These are phyloP conservation scores for Micropoecilia bifurca DNA, from an alignment of 2,797 vertebrate genomes.

Conservation along the genomic window DNA sequence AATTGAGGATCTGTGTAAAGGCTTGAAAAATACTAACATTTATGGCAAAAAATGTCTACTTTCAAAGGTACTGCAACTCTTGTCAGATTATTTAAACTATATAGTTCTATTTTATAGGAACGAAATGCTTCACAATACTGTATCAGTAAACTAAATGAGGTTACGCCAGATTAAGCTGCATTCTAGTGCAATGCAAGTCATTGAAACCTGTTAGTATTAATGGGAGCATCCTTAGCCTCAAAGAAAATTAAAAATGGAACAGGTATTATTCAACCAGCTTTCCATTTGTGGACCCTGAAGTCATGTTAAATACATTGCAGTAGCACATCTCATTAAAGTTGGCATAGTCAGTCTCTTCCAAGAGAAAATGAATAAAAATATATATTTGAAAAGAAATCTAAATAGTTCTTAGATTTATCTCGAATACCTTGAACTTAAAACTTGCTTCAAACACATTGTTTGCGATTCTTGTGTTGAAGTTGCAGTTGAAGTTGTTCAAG, in stretches of 20 bases:
- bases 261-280: slow-evolving; percentile 22
- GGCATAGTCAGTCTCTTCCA: slow-evolving; percentile 13
- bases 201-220: slow-evolving; percentile 21
- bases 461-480: slow-evolving; percentile 23
- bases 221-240: slow-evolving; percentile 14
- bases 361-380: slow-evolving; percentile 27
- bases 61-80: background rate
- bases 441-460: slow-evolving; percentile 46
- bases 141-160: background rate
- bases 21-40: background rate
- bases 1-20: background rate
- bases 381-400: slow-evolving; percentile 8
- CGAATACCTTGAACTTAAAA: slow-evolving; percentile 44
- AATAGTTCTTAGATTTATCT: slow-evolving; percentile 29
- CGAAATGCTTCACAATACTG: background rate
- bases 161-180: background rate
- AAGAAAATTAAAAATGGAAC: slow-evolving; percentile 35
- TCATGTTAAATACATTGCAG: slow-evolving; percentile 12
- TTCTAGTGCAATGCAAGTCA: slow-evolving; percentile 4
- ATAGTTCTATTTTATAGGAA: background rate
- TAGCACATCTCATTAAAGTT: slow-evolving; percentile 1
- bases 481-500: slow-evolving; percentile 13
- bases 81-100: background rate
- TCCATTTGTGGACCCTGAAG: slow-evolving; percentile 26
- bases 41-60: background rate